phyloP scores from a whole-genome alignment of 2,797 vertebrate genomes.

The Esox lucius region DNA sequence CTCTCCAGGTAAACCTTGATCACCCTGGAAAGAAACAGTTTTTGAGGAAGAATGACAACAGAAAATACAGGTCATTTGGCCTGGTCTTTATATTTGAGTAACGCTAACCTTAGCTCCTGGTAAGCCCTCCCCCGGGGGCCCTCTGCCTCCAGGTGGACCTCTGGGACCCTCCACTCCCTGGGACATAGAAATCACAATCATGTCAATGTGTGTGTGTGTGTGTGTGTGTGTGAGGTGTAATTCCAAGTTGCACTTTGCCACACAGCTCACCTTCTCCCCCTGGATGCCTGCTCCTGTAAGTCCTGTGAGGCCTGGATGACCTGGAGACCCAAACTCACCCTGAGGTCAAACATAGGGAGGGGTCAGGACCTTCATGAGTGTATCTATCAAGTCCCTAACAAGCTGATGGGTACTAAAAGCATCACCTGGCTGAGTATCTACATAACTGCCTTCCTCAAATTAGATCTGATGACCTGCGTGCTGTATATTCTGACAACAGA shows the following conservation, averaged over 20 bases:
- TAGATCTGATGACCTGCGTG: background rate
- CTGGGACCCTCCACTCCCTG: constrained; percentile 86
- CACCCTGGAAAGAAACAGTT: constrained; percentile 67
- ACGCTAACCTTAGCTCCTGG: constrained; percentile 83
- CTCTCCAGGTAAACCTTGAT: constrained; percentile 86
- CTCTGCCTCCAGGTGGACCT: constrained; percentile 81
- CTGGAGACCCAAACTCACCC: constrained; percentile 81
- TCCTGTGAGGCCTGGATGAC: constrained; percentile 78
- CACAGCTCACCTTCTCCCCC: constrained; percentile 80
- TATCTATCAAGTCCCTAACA: background rate
- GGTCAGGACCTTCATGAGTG: background rate
- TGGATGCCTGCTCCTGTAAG: constrained; percentile 80
- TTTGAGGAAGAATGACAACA: background rate
- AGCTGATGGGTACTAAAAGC: background rate
- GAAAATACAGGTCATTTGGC: background rate
- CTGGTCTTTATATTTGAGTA: background rate
- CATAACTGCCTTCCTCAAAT: background rate
- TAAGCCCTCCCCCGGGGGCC: constrained; percentile 83
- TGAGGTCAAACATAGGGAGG: constrained; percentile 55
- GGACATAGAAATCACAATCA: constrained; percentile 16
- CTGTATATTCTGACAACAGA: background rate
- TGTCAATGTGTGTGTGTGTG: background rate
- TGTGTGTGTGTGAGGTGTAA: background rate
- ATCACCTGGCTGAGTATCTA: background rate
- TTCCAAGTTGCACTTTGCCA: constrained; percentile 4